Base-by-base conservation (phyloP, 2,888 invertebrate species). In the Capitulum mitella region DNA sequence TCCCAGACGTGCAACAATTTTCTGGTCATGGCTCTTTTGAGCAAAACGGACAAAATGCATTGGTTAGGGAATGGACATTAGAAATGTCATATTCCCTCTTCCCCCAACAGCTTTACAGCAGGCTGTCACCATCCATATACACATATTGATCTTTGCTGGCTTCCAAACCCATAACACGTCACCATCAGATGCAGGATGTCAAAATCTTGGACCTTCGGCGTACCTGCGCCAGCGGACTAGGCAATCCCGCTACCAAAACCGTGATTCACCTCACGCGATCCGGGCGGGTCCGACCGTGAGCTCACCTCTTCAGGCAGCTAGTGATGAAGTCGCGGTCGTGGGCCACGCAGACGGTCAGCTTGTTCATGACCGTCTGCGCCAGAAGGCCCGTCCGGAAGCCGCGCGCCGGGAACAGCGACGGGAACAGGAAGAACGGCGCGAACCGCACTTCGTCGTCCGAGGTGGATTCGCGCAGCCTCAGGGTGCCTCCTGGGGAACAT, bases 331-430 rank as follows among this genome's bases (percentile, higher is more conserved):
- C 89, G 80, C 91, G 88, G 85, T 93, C 91, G 84, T 93, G 91
- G 0, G 95, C 93, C n/a, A 95, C 92, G 86, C 90, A 90, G 85
- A 95, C 93, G 89, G 93, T 92, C 1, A 95, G 87, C 84, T 92
- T 90, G 86, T 95, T 95, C 43, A 95, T 87, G 58, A 92, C 87
- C 0, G 89, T 88, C 85, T 95, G 95, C 51, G 95, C 86, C 40
- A 89, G 88, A 0, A 91, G 86, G 0, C 93, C 94, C 84, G 91
- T 91, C 75, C 90, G 87, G 84, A 94, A 94, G 85, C 93, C 91
- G 29, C 88, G 87, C 77, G 89, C 87, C 0, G 94, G 94, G 85
- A 95, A 93, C 12, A 92, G 89, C 0, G 94, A 93, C 0, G 94
- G 94, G 54, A 92, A 86, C 78, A 94, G 85, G 48, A 91, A 89